Evolutionary conservation across 2,113 vertebrate species (phyloP).

Genomic region (Pyxicephalus adspersus): DNA sequence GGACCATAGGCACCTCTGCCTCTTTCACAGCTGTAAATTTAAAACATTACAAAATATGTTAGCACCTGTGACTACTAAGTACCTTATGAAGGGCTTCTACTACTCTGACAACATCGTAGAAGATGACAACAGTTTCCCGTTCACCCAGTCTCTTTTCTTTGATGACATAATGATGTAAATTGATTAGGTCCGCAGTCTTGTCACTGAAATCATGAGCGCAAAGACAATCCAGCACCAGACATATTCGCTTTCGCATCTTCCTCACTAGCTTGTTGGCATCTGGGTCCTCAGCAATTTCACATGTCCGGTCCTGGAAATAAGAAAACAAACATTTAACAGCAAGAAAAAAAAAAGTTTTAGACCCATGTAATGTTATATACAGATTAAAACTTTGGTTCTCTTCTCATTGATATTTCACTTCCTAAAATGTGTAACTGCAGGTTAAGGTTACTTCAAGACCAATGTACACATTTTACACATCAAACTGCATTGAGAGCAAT

Average conservation of each 20-base stretch:
- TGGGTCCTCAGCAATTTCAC: constrained; percentile 87
- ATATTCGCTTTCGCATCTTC: constrained; percentile 96
- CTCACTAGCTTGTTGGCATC: constrained; percentile 87
- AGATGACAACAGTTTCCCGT: constrained; percentile 94
- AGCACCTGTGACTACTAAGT: not conserved
- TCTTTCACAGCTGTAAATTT: too few relatives aligned
- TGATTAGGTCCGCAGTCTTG: constrained; percentile 96
- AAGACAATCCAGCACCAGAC: constrained; percentile 95
- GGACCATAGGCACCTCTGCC: too few relatives aligned
- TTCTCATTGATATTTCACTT: too few relatives aligned
- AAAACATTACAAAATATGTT: not conserved
- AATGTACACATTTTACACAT: too few relatives aligned
- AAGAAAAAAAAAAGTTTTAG: not conserved
- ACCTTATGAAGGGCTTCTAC: constrained; percentile 98
- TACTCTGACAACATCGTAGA: constrained; percentile 96
- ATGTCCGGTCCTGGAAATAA: constrained; percentile 85
- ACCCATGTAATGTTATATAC: too few relatives aligned
- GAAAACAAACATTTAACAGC: constrained; percentile 10
- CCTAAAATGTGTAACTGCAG: too few relatives aligned
- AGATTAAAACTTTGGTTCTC: too few relatives aligned
- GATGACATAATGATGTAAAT: constrained; percentile 98
- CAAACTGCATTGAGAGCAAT: too few relatives aligned
- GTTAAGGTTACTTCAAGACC: too few relatives aligned
- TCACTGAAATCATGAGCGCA: constrained; percentile 97
- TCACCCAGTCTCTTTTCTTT: constrained; percentile 96